A percentile compares a stretch with the other conserved stretches of the same genome.
Evolutionary conservation across 2,113 vertebrate genomes (phyloP).

Genomic region (Struthio camelus): DNA sequence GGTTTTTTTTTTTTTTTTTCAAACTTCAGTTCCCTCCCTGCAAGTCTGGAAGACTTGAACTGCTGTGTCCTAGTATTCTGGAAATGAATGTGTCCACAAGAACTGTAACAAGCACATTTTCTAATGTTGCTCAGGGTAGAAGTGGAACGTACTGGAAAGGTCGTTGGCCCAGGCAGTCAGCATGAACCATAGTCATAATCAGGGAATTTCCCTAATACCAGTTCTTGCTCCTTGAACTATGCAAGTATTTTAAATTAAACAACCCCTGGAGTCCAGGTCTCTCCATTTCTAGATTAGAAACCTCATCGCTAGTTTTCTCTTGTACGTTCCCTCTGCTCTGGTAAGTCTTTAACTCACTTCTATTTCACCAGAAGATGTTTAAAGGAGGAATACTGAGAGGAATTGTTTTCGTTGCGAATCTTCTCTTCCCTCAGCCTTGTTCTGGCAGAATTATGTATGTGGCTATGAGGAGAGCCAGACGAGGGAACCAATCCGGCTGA

Average conservation of each 20-base stretch:
- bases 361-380: background rate
- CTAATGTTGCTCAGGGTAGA: background rate
- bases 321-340: background rate
- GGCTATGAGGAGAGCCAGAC: background rate
- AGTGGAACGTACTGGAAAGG: background rate
- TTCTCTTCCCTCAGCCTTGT: background rate
- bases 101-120: background rate
- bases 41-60: background rate
- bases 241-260: background rate
- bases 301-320: background rate
- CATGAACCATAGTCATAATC: rapidly evolving
- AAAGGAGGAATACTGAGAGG: background rate
- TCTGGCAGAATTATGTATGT: background rate
- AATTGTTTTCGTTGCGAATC: background rate
- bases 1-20: background rate
- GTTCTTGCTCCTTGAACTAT: background rate
- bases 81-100: background rate
- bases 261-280: background rate
- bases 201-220: background rate
- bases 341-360: background rate
- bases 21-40: background rate
- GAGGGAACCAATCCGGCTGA: background rate
- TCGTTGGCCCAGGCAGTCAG: background rate
- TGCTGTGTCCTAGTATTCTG: background rate
- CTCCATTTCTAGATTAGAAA: background rate